A percentile compares a stretch with the other conserved stretches of the same genome.
Conservation (phyloP, 2,113 vertebrate species). For the Osmerus mordax region DNA sequence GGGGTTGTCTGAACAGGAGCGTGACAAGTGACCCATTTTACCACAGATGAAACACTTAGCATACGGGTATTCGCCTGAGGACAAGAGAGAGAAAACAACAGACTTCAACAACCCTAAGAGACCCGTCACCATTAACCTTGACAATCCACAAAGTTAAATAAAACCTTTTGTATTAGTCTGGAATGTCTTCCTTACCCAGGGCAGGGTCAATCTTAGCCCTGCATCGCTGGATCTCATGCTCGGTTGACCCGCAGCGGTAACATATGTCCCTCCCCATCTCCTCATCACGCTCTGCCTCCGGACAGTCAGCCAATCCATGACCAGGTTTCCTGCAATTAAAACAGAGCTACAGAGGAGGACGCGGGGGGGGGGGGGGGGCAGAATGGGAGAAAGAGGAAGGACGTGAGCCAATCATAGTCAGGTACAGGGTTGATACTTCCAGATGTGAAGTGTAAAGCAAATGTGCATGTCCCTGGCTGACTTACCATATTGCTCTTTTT, state of each 20-base stretch:
- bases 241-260: slow-evolving; percentile 93
- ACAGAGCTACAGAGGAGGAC: slow-evolving; percentile 76
- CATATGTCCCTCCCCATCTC: slow-evolving; percentile 92
- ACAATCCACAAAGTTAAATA: not conserved
- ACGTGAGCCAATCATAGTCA: not conserved
- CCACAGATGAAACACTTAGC: slow-evolving; percentile 97
- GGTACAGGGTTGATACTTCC: not conserved
- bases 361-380: not conserved
- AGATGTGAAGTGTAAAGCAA: slow-evolving; percentile 1
- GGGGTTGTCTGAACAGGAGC: slow-evolving; percentile 90
- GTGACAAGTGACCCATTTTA: slow-evolving; percentile 88
- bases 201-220: slow-evolving; percentile 87
- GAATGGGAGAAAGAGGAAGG: not conserved
- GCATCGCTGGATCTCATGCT: slow-evolving; percentile 88
- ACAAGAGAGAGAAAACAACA: not conserved
- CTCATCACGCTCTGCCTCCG: slow-evolving; percentile 80
- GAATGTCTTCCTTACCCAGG: slow-evolving; percentile 68
- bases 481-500: slow-evolving; percentile 87
- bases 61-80: slow-evolving; percentile 87
- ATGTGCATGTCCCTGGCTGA: not conserved
- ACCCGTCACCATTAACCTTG: not conserved
- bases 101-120: not conserved
- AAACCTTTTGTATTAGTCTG: not conserved
- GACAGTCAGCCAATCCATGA: slow-evolving; percentile 90
- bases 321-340: slow-evolving; percentile 93